Conservation (phyloP, 2,797 vertebrate species). For the Spinus pinus region DNA sequence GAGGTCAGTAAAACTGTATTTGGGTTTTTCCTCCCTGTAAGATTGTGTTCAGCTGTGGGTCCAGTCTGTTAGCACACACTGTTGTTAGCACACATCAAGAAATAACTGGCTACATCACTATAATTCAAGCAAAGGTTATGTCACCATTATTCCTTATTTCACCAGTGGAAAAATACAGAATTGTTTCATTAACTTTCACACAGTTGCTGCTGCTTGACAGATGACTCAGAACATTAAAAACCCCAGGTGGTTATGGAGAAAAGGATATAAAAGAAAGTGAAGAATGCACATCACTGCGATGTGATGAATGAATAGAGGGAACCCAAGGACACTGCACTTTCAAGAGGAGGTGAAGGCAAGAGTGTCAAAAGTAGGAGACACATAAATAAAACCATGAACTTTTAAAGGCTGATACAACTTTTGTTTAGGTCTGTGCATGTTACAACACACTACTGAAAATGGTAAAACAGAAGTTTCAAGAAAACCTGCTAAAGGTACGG, state of each 20-base stretch:
- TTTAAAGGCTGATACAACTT: background rate
- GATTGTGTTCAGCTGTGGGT: background rate
- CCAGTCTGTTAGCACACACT: background rate
- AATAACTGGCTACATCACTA: background rate
- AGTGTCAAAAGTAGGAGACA: background rate
- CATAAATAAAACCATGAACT: background rate
- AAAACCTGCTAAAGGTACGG: background rate
- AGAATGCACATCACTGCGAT: background rate
- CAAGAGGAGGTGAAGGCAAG: background rate
- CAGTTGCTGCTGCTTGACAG: background rate
- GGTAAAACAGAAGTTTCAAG: background rate
- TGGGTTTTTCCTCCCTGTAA: background rate
- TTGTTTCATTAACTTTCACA: background rate
- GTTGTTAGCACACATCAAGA: background rate
- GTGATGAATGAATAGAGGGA: background rate
- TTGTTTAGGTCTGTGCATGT: background rate
- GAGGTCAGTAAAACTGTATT: background rate
- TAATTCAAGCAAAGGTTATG: background rate
- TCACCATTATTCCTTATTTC: background rate
- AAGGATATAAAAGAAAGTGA: background rate
- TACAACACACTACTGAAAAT: background rate
- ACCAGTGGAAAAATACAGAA: constrained; percentile 3
- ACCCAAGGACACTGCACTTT: background rate
- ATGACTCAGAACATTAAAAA: background rate
- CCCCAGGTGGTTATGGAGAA: background rate